These are phyloP conservation scores for Leistus spinibarbis DNA, from an alignment of 2,888 invertebrate genomes.

Conservation along the genomic window DNA sequence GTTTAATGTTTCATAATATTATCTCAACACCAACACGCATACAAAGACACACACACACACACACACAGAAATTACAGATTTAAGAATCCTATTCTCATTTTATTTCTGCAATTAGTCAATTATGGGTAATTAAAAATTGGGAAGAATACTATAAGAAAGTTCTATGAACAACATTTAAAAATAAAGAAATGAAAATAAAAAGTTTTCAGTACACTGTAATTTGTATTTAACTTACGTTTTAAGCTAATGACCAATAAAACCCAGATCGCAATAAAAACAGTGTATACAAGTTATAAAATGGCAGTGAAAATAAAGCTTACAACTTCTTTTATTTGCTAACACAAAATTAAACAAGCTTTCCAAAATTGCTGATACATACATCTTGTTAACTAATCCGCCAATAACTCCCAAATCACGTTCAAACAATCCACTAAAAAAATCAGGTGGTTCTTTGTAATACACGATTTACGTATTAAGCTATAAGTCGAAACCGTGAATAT, in stretches of 20 bases:
- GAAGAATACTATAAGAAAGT: no score
- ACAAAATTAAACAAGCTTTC: background rate
- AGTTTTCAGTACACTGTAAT: background rate
- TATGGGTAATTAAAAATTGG: no score
- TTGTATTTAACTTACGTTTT: background rate
- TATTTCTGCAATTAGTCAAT: no score
- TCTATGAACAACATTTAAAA: background rate
- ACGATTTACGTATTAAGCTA: slow-evolving; percentile 16
- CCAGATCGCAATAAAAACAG: background rate
- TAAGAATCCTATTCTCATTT: no score
- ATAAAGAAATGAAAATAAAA: background rate
- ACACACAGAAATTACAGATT: no score
- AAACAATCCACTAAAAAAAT: background rate
- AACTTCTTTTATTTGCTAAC: background rate
- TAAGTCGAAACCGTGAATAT: slow-evolving; percentile 21
- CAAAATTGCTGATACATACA: background rate
- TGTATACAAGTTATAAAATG: background rate
- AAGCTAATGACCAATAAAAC: background rate
- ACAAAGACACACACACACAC: no score
- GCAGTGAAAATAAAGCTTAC: background rate
- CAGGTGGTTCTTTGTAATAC: background rate
- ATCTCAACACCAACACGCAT: no score
- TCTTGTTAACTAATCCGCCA: background rate
- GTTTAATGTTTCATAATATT: no score
- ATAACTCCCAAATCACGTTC: background rate